phyloP scores from a whole-genome alignment of 2,113 vertebrate genomes.

The Galeopterus variegatus region DNA sequence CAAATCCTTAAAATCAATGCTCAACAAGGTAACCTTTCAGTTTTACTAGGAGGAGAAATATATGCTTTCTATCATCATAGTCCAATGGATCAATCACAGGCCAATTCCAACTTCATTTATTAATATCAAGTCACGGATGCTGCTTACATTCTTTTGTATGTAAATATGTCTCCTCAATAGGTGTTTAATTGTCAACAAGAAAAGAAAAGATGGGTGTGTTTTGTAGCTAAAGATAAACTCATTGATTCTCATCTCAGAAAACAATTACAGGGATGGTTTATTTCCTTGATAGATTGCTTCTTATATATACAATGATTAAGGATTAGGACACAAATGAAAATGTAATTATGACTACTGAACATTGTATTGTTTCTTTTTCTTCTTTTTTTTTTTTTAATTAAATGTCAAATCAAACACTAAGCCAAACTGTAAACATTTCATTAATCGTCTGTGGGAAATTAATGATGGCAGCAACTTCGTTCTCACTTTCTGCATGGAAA shows the following conservation, averaged over 20 bases:
- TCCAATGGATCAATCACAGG: background rate
- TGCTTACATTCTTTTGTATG: background rate
- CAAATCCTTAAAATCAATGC: background rate
- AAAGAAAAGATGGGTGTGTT: constrained; percentile 21
- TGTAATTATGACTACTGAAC: background rate
- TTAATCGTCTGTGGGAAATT: background rate
- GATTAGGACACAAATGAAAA: background rate
- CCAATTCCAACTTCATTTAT: constrained; percentile 59
- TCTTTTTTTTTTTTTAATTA: background rate
- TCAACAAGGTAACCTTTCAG: background rate
- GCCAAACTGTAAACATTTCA: background rate
- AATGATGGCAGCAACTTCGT: background rate
- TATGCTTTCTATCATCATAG: background rate
- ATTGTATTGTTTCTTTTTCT: background rate
- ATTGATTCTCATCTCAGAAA: constrained; percentile 71
- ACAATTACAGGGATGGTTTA: constrained; percentile 64
- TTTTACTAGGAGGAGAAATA: background rate
- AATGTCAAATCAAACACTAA: background rate
- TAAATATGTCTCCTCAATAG: constrained; percentile 64
- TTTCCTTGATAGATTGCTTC: constrained; percentile 60
- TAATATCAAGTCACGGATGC: constrained; percentile 53
- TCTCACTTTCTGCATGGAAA: background rate
- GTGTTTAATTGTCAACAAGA: constrained; percentile 72
- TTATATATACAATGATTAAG: constrained; percentile 30
- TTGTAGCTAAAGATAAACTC: constrained; percentile 57